Evolutionary conservation across 2,113 vertebrate species (phyloP), one percentile per base, ranked within the genome.

Genomic region (Cinclus mexicanus): DNA sequence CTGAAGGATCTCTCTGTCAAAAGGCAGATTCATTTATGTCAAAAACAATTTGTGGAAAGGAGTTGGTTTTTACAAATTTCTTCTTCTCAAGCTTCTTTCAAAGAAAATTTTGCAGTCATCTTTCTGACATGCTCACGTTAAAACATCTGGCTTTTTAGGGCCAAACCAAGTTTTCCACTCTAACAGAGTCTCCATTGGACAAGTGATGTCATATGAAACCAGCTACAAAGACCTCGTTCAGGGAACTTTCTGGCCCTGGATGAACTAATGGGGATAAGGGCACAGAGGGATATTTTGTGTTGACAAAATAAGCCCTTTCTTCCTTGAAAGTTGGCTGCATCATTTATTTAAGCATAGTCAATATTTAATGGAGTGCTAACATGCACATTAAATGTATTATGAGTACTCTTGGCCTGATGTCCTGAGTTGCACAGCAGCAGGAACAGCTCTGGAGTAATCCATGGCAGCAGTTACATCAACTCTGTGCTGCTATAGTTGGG

Each of bases 301-400:
- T 85, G 89, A 87, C 81, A 94, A 95, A 97, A 94, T 76, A 97
- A 95, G 84, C 55, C 49, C 82, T 97, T 96, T 97, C 74, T 95
- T 95, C 82, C 85, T 95, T 97, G 87, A 78, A 90, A 90, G 76
- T 91, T 94, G 95, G 63, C 86, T 77, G 68, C 72, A 95, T 94
- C 82, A 95, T 96, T 97, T 96, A 90, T 96, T 97, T 95, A 92
- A 87, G 89, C 83, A 65, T 35, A 69, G 92, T 97, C 87, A 96
- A 97, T 97, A 97, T 96, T 97, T 97, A 89, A 97, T 95, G 76
- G 89, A 60, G 80, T 60, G 56, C 80, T 94, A 94, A 92, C 91
- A 92, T 20, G 50, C 89, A 91, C 93, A 72, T 97, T 86, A 95
- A 97, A 90, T 3, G 28, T 41, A 89, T 63, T 86, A 87, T 71